phyloP scores from a whole-genome alignment of 1,140 invertebrate genomes.

The Chlorops oryzae region DNA sequence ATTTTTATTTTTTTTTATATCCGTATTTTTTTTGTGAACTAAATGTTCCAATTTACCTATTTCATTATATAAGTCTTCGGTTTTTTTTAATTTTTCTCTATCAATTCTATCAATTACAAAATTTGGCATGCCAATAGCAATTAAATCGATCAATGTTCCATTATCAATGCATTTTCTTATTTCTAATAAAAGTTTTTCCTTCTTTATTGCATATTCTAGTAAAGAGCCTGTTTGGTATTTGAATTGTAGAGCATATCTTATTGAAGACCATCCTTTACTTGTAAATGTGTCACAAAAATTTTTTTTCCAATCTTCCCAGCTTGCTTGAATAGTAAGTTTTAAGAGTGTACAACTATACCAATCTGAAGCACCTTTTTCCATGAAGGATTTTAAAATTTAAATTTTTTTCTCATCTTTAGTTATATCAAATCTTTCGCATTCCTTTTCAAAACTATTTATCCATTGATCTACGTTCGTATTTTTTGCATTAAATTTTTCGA shows the following conservation, averaged over 20 bases:
- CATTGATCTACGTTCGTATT: slow-evolving; percentile 28
- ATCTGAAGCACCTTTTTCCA: slow-evolving; percentile 27
- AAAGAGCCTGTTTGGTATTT: slow-evolving; percentile 30
- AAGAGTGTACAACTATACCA: slow-evolving; percentile 34
- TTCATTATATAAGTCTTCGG: slow-evolving; percentile 18
- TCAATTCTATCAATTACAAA: slow-evolving; percentile 23
- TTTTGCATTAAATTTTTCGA: slow-evolving; percentile 26
- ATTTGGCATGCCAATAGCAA: slow-evolving; percentile 20
- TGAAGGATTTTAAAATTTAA: slow-evolving; percentile 26
- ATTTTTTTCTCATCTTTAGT: slow-evolving; percentile 27
- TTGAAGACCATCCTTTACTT: slow-evolving; percentile 32
- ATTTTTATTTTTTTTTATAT: no score
- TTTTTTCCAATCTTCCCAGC: slow-evolving; percentile 32
- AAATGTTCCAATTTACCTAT: slow-evolving; percentile 28
- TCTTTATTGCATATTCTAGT: slow-evolving; percentile 39
- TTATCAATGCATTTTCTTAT: slow-evolving; percentile 16
- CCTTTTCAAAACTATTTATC: slow-evolving; percentile 30
- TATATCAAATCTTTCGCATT: slow-evolving; percentile 31
- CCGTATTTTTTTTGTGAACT: slow-evolving; percentile 14
- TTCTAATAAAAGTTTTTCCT: slow-evolving; percentile 26
- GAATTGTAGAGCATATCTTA: slow-evolving; percentile 34
- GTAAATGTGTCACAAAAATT: slow-evolving; percentile 34
- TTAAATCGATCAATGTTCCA: slow-evolving; percentile 18
- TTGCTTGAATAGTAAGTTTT: slow-evolving; percentile 29
- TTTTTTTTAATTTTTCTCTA: slow-evolving; percentile 17